Base-by-base conservation (phyloP, 2,797 vertebrate genomes). In the Pseudocheirus occidentalis region DNA sequence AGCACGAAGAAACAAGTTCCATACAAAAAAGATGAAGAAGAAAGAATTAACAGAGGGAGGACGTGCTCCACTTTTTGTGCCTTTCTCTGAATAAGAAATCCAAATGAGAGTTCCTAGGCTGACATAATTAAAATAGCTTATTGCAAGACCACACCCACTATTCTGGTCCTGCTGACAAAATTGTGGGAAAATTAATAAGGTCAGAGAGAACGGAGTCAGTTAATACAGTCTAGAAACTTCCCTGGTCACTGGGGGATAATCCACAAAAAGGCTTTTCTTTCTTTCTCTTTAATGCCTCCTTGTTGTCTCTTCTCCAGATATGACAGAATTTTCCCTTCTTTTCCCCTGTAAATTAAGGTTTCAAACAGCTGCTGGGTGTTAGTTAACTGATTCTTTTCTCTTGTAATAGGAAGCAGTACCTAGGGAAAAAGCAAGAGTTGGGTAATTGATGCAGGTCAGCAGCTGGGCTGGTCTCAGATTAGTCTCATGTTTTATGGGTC, bases 381-480 rank as follows among this genome's bases (percentile, higher is more conserved):
- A 53, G 18, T 92, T 95, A 56, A 91, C 13, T 89, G 16, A 92
- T 93, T 3, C 1, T 9, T 5, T 55, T 90, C 55, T 95, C 58
- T 96, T n/a, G 21, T 53, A 73, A 50, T 12, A 92, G 87, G 50
- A 91, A 29, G 27, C 18, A 34, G 0, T 28, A 5, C 2, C 10
- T 53, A 5, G 4, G 5, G 46, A 55, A 6, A 89, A 92, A 97
- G 28, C 55, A 58, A 14, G 55, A 92, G 40, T 58, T 87, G 24
- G 40, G 40, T 87, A 87, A 87, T 87, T 87, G 27, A 90, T 81
- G 53, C n/a, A 55, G 7, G 40, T 40, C 52, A 73, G 10, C 21
- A n/a, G 21, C 62, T 52, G 50, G 34, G 1, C 12, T 96, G 91
- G 57, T 89, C 66, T 92, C 62, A 93, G 92, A 89, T 73, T 90